Base-by-base conservation (phyloP, 2,797 vertebrate species). In the Hydrophis major region DNA sequence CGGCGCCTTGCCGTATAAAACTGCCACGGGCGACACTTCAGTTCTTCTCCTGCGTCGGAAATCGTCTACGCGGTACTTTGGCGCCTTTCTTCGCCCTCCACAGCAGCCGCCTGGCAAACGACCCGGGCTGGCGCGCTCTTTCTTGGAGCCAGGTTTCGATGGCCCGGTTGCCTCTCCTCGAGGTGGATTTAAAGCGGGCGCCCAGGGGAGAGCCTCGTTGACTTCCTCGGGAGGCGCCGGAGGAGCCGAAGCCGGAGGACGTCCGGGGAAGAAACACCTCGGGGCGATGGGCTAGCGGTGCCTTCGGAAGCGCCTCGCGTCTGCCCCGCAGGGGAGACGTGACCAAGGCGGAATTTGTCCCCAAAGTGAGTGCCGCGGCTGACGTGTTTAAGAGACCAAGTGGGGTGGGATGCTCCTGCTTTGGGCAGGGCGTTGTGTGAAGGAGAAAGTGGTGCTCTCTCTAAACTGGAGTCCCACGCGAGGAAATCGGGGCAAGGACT, bases 351-450 rank as follows among this genome's bases (percentile, higher is more conserved):
- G 83, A 27, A 47, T 25, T 25, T 53, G 6, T 20, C 20, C 90
- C 18, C 91, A 13, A 59, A 83, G 89, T 87, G 60, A 90, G 91
- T 47, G 6, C 3, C 28, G 10, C 16, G 16, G 53, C 55, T 25
- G 28, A 55, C 37, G 14, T 6, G 22, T 13, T 42, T 42, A 12
- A 83, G 22, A 6, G n/a, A n/a, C 20, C 47, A 90, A 2, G 57
- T 22, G 22, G 2, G 59, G 14, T 1, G 32, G 1, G 32, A 0
- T 16, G 5, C 10, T 27, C 50, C 55, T 8, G 8, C 37, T 47
- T 83, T 4, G 12, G 47, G 61, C 32, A 16, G 89, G 60, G 7
- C 37, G 74, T 78, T 22, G 74, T 22, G 37, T 0, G 37, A 25
- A 20, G 37, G 37, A 83, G 78, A 25, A 83, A 42, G 78, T 25